Evolutionary conservation across 2,113 vertebrate genomes (phyloP), one percentile per base, ranked within the genome.

Genomic region (Pelodiscus sinensis): DNA sequence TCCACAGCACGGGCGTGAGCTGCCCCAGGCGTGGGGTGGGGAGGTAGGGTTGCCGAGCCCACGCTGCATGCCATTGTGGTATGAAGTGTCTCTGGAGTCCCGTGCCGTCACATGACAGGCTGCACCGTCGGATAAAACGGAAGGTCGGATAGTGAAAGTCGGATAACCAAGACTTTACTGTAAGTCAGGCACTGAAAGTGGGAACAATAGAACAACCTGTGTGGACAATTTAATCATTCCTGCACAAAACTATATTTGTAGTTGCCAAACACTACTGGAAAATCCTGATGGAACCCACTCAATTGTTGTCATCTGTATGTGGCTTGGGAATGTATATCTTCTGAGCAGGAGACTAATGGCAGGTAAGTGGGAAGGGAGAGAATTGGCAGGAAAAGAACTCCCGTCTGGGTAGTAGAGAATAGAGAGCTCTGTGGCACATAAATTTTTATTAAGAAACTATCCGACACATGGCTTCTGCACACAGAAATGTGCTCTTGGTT

Each of bases 141-240:
- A 44, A 44, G 44, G 44, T 44, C 44, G 7, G 44, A 44, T 44
- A 44, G 44, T 44, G 44, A 44, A 44, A 44, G 44, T 44, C 44
- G 44, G 44, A 44, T 44, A 44, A 44, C 44, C 4, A 6, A 44
- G 44, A 44, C 44, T 44, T 6, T 44, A 44, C 44, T 44, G 44
- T 44, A 38, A n/a, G 4, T n/a, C 19, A 27, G 60, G 60, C 60
- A 31, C 60, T 3, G 3, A 31, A 65, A 65, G 6, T 65, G 13
- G 60, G 8, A 65, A 65, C 29, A 25, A 29, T 12, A 31, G 27
- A 65, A 38, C 68, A 35, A 79, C 84, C 68, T 77, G 16, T 14
- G 84, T 93, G 82, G 68, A 89, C 68, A 22, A 79, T 91, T 94
- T 80, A 77, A 35, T 85, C 19, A 58, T 84, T 68, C 79, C 51